A percentile compares a stretch with the other conserved stretches of the same genome.
Conservation (phyloP, 1,140 invertebrate species). For the Solen grandis region DNA sequence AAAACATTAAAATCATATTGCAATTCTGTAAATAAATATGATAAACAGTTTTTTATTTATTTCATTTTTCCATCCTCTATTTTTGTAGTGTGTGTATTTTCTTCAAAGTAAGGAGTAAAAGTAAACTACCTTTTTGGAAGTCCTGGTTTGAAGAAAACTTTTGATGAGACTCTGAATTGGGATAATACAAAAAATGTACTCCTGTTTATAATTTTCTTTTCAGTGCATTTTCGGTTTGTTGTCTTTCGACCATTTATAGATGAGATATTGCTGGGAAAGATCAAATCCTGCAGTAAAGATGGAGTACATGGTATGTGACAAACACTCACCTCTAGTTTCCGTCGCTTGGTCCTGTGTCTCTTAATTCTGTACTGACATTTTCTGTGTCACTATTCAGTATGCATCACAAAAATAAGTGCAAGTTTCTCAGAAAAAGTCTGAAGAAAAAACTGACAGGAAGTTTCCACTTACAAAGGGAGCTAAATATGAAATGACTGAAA, state of each 20-base stretch:
- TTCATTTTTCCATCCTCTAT: too few relatives aligned
- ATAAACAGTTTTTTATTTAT: too few relatives aligned
- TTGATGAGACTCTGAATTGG: too few relatives aligned
- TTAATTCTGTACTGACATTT: neutral
- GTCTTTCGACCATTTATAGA: slow-evolving; percentile 96
- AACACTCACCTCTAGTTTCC: neutral
- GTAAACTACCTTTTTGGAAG: too few relatives aligned
- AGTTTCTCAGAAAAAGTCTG: neutral
- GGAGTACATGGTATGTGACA: slow-evolving; percentile 91
- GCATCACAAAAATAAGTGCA: neutral
- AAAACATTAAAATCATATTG: too few relatives aligned
- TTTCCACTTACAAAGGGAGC: neutral
- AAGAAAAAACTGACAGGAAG: neutral
- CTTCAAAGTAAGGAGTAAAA: too few relatives aligned
- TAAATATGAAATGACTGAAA: neutral
- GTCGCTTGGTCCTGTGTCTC: neutral
- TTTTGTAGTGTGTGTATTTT: too few relatives aligned
- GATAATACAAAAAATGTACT: too few relatives aligned
- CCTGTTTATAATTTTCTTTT: slow-evolving; percentile 45
- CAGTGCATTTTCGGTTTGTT: slow-evolving; percentile 93
- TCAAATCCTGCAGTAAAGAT: slow-evolving; percentile 93
- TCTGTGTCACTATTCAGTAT: neutral
- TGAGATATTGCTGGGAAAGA: slow-evolving; percentile 95
- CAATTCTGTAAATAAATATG: too few relatives aligned
- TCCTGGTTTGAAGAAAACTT: too few relatives aligned